A percentile compares a stretch with the other conserved stretches of the same genome.
These are phyloP conservation scores for Eretmochelys imbricata DNA, from an alignment of 2,113 vertebrate genomes.

Conservation along the genomic window DNA sequence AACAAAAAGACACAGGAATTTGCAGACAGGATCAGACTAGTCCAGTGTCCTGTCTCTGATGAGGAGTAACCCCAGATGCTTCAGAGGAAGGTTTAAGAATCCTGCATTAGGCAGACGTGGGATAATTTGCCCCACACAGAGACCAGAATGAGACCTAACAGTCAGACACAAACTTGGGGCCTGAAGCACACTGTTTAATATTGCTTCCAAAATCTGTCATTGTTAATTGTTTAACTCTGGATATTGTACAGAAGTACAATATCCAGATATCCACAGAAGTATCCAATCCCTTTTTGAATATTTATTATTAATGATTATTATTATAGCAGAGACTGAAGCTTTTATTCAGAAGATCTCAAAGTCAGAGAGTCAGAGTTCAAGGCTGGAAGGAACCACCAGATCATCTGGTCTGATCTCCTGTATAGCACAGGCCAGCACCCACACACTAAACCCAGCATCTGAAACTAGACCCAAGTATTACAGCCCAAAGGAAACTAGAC, in stretches of 20 bases:
- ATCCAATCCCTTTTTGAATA: not conserved
- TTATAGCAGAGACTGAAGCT: not conserved
- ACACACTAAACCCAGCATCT: not conserved
- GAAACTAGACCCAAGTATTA: not conserved
- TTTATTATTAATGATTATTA: not conserved
- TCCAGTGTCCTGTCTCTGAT: not conserved
- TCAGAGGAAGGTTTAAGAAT: not conserved
- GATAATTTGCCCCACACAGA: not conserved
- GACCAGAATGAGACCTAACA: no score
- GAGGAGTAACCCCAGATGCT: accelerated
- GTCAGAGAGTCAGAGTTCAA: not conserved
- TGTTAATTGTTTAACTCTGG: not conserved
- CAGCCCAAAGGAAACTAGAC: not conserved
- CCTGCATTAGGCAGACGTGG: not conserved
- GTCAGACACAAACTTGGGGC: accelerated
- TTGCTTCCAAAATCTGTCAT: not conserved
- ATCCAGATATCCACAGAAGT: not conserved
- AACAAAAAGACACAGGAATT: not conserved
- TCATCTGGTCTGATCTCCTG: not conserved
- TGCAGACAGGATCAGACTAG: not conserved
- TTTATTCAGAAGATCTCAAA: not conserved
- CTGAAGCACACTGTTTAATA: accelerated
- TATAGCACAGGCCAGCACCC: not conserved
- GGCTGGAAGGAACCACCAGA: not conserved
- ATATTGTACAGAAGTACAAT: no score